Percentiles rank a stretch among this genome's conserved stretches.
Evolutionary conservation across 2,888 invertebrate genomes (phyloP).

Genomic region (Himalopsyche tibetana): DNA sequence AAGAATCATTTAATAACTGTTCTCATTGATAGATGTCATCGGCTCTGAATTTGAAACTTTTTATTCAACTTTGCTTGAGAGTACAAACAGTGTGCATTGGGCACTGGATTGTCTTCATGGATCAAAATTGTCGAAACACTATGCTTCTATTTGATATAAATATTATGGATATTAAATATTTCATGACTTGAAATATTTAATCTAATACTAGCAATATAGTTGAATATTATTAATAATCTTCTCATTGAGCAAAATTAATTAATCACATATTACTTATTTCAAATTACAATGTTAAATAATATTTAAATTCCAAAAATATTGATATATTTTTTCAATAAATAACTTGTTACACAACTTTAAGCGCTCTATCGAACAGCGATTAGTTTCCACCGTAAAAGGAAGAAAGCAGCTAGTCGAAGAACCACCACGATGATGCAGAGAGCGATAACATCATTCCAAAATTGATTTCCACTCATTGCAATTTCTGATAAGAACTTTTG

Average conservation of each 20-base stretch:
- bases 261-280: slow-evolving; percentile 1
- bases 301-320: background rate
- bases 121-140: background rate
- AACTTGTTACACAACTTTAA: background rate
- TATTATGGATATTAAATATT: background rate
- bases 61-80: background rate
- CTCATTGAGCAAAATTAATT: slow-evolving; percentile 45
- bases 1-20: no score
- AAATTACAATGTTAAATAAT: background rate
- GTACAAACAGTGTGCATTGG: background rate
- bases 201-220: background rate
- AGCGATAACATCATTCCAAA: slow-evolving; percentile 89
- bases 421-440: slow-evolving; percentile 82
- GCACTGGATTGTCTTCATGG: background rate
- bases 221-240: background rate
- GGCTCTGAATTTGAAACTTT: no score
- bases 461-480: slow-evolving; percentile 87
- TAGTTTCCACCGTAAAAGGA: slow-evolving; percentile 87
- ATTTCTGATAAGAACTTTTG: slow-evolving; percentile 88
- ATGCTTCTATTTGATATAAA: background rate
- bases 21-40: no score
- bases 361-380: slow-evolving; percentile 79
- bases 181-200: no score
- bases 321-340: slow-evolving; percentile 25
- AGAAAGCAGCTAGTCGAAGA: slow-evolving; percentile 81